A percentile compares a stretch with the other conserved stretches of the same genome.
phyloP scores from a whole-genome alignment of 2,888 invertebrate genomes.

The Salpingus planirostris region DNA sequence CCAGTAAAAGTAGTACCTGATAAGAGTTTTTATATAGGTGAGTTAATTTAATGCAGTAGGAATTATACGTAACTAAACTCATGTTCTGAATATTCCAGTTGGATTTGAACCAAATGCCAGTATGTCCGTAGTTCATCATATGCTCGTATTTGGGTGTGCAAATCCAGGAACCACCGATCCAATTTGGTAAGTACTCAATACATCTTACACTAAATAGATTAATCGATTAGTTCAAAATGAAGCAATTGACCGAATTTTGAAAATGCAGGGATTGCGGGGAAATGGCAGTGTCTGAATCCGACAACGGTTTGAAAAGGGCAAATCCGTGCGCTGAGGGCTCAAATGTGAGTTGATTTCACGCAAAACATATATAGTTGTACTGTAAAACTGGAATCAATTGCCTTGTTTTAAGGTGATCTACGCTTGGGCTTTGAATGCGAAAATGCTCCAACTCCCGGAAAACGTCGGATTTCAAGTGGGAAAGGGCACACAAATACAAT shows the following conservation, averaged over 20 bases:
- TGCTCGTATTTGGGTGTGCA: constrained; percentile 83
- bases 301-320: constrained; percentile 43
- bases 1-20: constrained; percentile 73
- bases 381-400: background rate
- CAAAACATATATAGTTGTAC: constrained; percentile 1
- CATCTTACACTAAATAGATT: background rate
- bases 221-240: constrained; percentile 1
- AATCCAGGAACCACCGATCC: constrained; percentile 63
- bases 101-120: constrained; percentile 89
- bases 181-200: constrained; percentile 55
- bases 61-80: background rate
- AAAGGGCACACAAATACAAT: constrained; percentile 69
- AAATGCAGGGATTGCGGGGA: constrained; percentile 82
- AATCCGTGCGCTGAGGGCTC: constrained; percentile 70
- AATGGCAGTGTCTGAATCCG: constrained; percentile 56
- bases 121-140: constrained; percentile 87
- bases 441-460: constrained; percentile 66
- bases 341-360: constrained; percentile 57
- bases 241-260: constrained; percentile 2
- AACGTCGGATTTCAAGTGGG: constrained; percentile 93
- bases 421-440: constrained; percentile 92
- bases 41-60: too few species aligned
- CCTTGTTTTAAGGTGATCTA: constrained; percentile 63
- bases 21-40: constrained; percentile 76
- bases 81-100: constrained; percentile 47